Base-by-base conservation (phyloP, 35 echinoderm and acorn worm genomes). In the Apostichopus californicus region DNA sequence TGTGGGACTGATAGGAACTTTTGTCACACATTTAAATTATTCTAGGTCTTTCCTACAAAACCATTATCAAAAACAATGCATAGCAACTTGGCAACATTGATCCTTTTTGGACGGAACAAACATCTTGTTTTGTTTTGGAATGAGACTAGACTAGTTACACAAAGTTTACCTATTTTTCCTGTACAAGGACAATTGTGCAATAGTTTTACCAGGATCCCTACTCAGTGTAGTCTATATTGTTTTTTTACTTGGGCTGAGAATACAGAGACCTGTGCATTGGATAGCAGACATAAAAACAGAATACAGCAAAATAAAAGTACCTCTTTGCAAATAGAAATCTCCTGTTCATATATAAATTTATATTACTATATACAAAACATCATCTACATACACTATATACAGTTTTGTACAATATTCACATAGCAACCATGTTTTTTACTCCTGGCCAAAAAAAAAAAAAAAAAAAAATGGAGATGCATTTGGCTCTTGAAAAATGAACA, bases 251-350 rank as follows among this genome's bases (percentile, higher is more conserved):
- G 56, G 56, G 81, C 9, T 56, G 54, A 85, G 81, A 85, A 85
- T 85, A 85, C 81, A 18, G 55, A 85, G 20, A 24, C 55, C 57
- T 20, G 81, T 85, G 81, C 81, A 59, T 21, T 15, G 7, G 81
- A 85, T 59, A 85, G 55, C 81, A 85, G 17, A 15, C 57, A 54
- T 18, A 55, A 22, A 85, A 85, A 85, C 81, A 85, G 81, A 85
- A 85, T 85, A 85, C 81, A 85, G 81, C 81, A 85, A 85, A 85
- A 85, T 85, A 85, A 85, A 83, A 58, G 81, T 85, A 85, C 81
- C 56, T 85, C 81, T 85, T 85, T 85, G 55, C 81, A 85, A 75
- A 85, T 85, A 85, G 17, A 85, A 85, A 55, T 56, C 57, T 83
- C 55, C 17, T 85, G 55, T 59, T 58, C 14, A 85, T 85, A 60